These are phyloP conservation scores for Leptinotarsa defecta DNA, from an alignment of 1,140 invertebrate species.

Conservation along the genomic window DNA sequence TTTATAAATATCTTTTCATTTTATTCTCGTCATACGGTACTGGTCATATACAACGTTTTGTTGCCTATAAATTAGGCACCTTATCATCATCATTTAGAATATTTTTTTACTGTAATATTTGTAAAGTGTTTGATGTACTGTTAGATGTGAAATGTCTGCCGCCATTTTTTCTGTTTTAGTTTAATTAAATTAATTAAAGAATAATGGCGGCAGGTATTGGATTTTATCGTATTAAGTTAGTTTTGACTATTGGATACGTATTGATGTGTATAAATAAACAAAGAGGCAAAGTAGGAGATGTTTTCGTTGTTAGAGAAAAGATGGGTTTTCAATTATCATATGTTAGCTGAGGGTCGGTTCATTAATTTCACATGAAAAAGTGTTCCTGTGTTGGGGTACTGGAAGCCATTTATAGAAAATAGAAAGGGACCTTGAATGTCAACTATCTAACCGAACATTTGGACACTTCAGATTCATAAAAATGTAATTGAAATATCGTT, in stretches of 20 bases:
- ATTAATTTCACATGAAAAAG: no score
- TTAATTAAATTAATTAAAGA: constrained; percentile 28
- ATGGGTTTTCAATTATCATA: neutral
- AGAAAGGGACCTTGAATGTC: no score
- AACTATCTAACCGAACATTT: no score
- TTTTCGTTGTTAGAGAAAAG: constrained; percentile 10
- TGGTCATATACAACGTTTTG: constrained; percentile 47
- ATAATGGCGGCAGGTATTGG: constrained; percentile 13
- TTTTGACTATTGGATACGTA: constrained; percentile 36
- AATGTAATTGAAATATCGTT: no score
- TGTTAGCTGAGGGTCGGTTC: no score
- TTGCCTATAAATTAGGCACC: constrained; percentile 24
- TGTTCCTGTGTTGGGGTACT: no score
- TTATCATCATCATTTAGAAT: constrained; percentile 38
- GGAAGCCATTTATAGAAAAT: no score
- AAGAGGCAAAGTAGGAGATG: constrained; percentile 35
- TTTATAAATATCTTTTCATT: constrained; percentile 41
- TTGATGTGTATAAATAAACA: constrained; percentile 35
- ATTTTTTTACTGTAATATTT: constrained; percentile 46
- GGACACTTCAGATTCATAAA: no score
- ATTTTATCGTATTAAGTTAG: constrained; percentile 29
- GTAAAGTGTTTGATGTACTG: constrained; percentile 43
- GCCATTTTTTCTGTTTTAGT: constrained; percentile 13
- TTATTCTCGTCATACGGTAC: constrained; percentile 53
- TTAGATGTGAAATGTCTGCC: constrained; percentile 27